phyloP scores from a whole-genome alignment of 2,797 vertebrate genomes.

The Tolypeutes matacus region DNA sequence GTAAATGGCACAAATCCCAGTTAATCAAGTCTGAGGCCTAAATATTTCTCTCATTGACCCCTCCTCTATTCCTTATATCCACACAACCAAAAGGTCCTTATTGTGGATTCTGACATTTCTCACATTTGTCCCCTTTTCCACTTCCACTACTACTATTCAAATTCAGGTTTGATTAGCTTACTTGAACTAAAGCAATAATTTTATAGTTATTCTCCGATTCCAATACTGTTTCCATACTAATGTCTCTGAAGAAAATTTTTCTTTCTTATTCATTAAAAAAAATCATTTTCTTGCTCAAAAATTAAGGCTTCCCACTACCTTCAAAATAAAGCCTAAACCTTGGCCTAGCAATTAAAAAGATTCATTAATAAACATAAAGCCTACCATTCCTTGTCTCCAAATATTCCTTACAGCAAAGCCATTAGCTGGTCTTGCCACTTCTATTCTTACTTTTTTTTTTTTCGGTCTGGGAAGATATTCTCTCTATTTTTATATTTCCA shows the following conservation, averaged over 20 bases:
- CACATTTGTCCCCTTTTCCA: neutral
- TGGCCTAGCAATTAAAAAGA: neutral
- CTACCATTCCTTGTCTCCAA: neutral
- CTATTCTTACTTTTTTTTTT: neutral
- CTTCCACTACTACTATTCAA: neutral
- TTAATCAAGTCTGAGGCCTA: neutral
- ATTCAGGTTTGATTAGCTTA: neutral
- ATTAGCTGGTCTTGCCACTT: neutral
- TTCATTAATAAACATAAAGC: conserved; percentile 8
- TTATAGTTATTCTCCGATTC: neutral
- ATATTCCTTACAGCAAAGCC: neutral
- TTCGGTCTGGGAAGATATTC: neutral
- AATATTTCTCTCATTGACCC: neutral
- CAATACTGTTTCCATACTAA: neutral
- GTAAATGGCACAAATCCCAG: neutral
- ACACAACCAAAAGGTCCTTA: neutral
- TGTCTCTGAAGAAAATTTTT: neutral
- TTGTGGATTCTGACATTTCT: conserved; percentile 2
- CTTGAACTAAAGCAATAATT: neutral
- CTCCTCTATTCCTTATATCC: neutral
- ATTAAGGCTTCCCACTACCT: conserved; percentile 9
- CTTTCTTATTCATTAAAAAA: neutral
- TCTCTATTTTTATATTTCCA: conserved; percentile 6
- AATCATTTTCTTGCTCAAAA: conserved; percentile 17
- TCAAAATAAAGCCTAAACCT: neutral